phyloP scores from a whole-genome alignment of 2,797 vertebrate genomes.

The Helicolenus hilgendorfi region DNA sequence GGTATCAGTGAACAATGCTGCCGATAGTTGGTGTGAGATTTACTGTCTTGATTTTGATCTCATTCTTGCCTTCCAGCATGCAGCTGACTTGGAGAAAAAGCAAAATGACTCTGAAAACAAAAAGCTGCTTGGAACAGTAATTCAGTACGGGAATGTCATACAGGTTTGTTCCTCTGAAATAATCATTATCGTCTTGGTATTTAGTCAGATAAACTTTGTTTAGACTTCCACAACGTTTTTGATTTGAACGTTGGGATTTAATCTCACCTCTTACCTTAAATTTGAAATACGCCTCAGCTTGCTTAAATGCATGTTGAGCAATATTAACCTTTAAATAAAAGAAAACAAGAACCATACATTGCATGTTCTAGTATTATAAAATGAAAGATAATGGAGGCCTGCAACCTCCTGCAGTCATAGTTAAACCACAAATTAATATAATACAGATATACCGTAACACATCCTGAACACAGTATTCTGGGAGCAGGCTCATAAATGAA shows the following conservation, averaged over 20 bases:
- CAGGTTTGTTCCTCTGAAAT: conserved; percentile 89
- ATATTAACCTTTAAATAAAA: not conserved
- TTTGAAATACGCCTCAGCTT: not conserved
- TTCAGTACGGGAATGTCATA: conserved; percentile 98
- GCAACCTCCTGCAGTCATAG: not conserved
- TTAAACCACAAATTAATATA: not conserved
- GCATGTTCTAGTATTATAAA: not conserved
- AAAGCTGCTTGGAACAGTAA: conserved; percentile 96
- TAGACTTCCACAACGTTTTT: not conserved
- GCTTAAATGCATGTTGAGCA: not conserved
- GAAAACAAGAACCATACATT: not conserved
- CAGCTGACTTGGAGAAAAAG: conserved; percentile 98
- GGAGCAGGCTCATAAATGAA: not conserved
- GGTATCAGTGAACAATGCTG: not conserved
- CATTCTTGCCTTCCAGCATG: conserved; percentile 90
- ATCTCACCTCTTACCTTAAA: not conserved
- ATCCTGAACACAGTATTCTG: not conserved
- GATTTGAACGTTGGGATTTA: not conserved
- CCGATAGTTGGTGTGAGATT: not conserved
- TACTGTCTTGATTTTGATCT: not conserved
- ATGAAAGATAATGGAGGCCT: not conserved
- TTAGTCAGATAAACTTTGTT: not conserved
- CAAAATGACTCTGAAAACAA: conserved; percentile 98
- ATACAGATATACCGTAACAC: not conserved
- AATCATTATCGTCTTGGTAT: not conserved